These are phyloP conservation scores for Scaptomyza parva DNA, from an alignment of 2,888 invertebrate genomes.

Conservation along the genomic window DNA sequence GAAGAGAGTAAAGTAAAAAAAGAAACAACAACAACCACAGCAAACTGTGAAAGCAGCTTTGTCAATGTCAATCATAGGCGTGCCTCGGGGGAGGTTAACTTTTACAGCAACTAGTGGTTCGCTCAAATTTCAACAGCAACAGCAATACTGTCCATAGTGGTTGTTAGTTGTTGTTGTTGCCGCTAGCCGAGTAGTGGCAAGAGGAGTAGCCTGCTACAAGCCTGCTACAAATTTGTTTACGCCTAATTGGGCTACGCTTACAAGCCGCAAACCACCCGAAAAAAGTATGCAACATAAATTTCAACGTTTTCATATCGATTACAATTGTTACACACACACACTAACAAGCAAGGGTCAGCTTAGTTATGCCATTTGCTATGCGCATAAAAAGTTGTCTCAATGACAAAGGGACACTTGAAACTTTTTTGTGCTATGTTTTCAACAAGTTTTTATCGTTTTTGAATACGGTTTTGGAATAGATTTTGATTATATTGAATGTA, in stretches of 20 bases:
- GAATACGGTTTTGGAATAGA: too few relatives aligned
- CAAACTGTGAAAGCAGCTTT: conserved; percentile 56
- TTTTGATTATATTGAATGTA: too few relatives aligned
- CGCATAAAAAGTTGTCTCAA: neutral
- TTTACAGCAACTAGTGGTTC: conserved; percentile 57
- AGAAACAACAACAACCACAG: conserved; percentile 22
- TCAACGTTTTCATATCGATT: conserved; percentile 16
- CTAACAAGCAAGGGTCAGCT: conserved; percentile 1
- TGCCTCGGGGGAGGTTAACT: conserved; percentile 3
- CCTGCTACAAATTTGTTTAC: conserved; percentile 71
- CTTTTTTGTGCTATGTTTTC: too few relatives aligned
- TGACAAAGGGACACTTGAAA: too few relatives aligned
- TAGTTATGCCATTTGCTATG: neutral
- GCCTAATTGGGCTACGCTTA: conserved; percentile 77
- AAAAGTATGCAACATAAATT: conserved; percentile 63
- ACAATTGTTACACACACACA: conserved; percentile 30
- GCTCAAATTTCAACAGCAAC: conserved; percentile 35
- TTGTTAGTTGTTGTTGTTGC: conserved; percentile 20
- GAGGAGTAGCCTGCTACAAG: conserved; percentile 18
- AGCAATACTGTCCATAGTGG: conserved; percentile 3
- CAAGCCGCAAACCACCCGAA: conserved; percentile 43
- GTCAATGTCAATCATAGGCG: conserved; percentile 62
- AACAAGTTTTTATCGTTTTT: too few relatives aligned
- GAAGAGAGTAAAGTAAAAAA: neutral
- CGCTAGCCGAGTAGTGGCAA: conserved; percentile 8